Conservation (phyloP, 2,888 invertebrate genomes). For the Hymenopus coronatus region DNA sequence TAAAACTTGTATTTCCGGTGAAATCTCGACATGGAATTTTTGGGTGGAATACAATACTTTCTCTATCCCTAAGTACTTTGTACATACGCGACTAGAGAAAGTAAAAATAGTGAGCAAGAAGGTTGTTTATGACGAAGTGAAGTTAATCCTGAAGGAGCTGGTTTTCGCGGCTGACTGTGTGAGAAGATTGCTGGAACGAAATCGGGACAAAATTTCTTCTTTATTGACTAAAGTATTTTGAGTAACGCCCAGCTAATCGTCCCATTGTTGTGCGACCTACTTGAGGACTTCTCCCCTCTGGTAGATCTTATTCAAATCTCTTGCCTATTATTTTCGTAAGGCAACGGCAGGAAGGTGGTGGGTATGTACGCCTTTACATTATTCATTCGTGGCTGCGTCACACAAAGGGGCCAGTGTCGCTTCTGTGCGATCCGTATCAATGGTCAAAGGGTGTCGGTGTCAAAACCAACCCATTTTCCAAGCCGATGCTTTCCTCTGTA, state of each 20-base stretch:
- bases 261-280: neutral
- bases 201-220: neutral
- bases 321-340: neutral
- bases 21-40: too few relatives aligned
- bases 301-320: neutral
- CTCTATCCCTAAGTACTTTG: too few relatives aligned
- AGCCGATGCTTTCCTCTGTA: slow-evolving; percentile 3
- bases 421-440: neutral
- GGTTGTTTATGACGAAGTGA: too few relatives aligned
- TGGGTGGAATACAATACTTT: too few relatives aligned
- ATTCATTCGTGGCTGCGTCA: neutral
- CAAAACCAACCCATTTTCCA: slow-evolving; percentile 29
- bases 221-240: neutral
- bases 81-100: too few relatives aligned
- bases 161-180: neutral
- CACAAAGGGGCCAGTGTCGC: neutral
- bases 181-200: neutral
- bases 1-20: too few relatives aligned
- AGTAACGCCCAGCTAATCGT: slow-evolving; percentile 8
- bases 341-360: too few relatives aligned
- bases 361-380: neutral
- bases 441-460: neutral
- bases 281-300: neutral
- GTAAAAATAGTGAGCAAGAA: too few relatives aligned
- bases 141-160: neutral